Base-by-base conservation (phyloP, 2,888 invertebrate genomes). In the Corbicula japonica region DNA sequence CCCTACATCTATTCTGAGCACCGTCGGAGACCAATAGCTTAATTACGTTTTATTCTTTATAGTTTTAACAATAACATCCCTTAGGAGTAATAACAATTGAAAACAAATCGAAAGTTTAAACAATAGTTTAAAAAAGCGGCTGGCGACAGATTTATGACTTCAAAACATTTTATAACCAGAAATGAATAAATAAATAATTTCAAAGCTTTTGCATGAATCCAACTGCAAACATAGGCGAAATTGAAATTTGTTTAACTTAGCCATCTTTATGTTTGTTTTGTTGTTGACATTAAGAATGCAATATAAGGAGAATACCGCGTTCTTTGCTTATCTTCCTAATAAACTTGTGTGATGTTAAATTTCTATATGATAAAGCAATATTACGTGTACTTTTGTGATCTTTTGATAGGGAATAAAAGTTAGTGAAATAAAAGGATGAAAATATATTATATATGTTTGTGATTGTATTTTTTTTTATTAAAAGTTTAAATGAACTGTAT, bases 181-280 rank as follows among this genome's bases (percentile, higher is more conserved):
- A 65, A 61, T 70, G 70, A 61, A 70, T 34, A 60, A 41, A 41
- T 66, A 72, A 72, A 72, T 68, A 77, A 71, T 62, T 72, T 72
- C 66, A 77, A 38, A 71, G 61, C 66, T 72, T 63, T 69, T 58
- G 73, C 63, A 26, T 52, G 54, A 48, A 56, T 44, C 61, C 44
- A 38, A 56, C 56, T 50, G 63, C 48, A 65, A 66, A 76, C 71
- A 71, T 15, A 52, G 52, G 50, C 26, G 69, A 54, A 63, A 50
- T 32, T 26, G 50, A 21, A 72, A 38, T 54, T 78, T 69, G 73
- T 78, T 78, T 69, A 69, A 23, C 58, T 54, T 58, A 61, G 54
- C 56, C 72, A 68, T 68, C 62, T 30, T 21, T 15, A 30, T 77
- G 77, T 77, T 77, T 77, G 68, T 48, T 15, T 32, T 44, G 8